These are phyloP conservation scores for Tachuris rubrigastra DNA, from an alignment of 2,113 vertebrate genomes.

Conservation along the genomic window DNA sequence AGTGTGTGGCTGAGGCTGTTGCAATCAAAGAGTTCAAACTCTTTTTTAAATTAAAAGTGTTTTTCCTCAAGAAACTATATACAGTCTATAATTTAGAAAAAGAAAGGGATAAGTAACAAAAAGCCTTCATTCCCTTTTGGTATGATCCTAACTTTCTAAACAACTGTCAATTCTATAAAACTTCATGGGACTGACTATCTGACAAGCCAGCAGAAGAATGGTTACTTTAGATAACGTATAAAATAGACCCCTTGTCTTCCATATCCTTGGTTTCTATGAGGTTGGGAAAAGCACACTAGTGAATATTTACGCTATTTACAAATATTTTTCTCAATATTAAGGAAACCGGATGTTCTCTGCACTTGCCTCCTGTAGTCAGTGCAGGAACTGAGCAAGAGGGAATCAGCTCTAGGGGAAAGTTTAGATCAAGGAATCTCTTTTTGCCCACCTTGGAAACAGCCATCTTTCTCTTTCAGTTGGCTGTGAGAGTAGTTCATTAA, in stretches of 20 bases:
- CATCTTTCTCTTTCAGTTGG: neutral
- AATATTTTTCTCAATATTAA: neutral
- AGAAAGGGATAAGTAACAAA: neutral
- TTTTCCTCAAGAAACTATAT: neutral
- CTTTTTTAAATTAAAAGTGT: neutral
- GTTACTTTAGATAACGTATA: neutral
- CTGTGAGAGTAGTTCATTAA: neutral
- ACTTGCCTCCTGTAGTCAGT: neutral
- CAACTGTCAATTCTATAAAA: neutral
- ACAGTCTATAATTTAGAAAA: neutral
- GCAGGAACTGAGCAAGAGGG: neutral
- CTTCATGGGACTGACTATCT: neutral
- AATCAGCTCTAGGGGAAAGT: neutral
- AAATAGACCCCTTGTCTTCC: neutral
- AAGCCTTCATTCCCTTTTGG: neutral
- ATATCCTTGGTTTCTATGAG: neutral
- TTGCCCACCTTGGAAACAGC: neutral
- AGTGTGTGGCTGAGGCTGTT: neutral
- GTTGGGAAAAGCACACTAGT: neutral
- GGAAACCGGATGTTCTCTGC: neutral
- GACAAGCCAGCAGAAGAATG: neutral
- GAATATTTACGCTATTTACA: neutral
- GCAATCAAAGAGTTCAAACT: neutral
- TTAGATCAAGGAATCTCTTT: neutral
- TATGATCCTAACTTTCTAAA: neutral